Evolutionary conservation across 2,113 vertebrate genomes (phyloP).

Genomic region (Sylvietta virens): DNA sequence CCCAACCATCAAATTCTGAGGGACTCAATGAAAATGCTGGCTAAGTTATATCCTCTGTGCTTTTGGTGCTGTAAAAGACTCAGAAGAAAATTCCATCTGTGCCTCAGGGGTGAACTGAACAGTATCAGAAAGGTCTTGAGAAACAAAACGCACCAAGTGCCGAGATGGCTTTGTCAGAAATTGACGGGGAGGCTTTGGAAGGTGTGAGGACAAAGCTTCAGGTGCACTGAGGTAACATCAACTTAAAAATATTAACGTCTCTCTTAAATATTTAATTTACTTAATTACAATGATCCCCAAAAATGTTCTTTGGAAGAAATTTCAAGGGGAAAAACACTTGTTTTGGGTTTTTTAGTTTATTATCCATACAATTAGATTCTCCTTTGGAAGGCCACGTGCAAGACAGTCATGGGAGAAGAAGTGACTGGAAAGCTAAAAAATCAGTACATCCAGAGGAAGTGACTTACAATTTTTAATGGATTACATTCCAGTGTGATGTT

Average conservation of each 20-base stretch:
- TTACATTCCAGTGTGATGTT: neutral
- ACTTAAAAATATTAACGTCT: neutral
- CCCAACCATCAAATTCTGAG: neutral
- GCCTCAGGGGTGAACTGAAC: neutral
- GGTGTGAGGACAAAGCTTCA: neutral
- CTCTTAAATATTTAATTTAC: slow-evolving; percentile 18
- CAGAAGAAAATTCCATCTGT: neutral
- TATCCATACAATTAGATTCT: neutral
- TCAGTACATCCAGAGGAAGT: neutral
- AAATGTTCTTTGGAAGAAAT: neutral
- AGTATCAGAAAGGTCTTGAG: neutral
- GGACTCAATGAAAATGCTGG: neutral
- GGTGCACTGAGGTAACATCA: neutral
- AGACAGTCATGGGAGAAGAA: neutral
- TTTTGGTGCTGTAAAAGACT: neutral
- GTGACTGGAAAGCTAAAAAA: neutral
- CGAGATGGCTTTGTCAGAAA: neutral
- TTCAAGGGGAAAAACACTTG: neutral
- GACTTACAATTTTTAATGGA: neutral
- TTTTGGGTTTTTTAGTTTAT: neutral
- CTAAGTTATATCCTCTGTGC: neutral
- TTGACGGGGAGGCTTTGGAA: neutral
- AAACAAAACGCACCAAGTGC: neutral
- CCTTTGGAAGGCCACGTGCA: neutral
- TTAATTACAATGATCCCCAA: neutral